Evolutionary conservation across 2,888 invertebrate species (phyloP).

Genomic region (Microplitis manilae): DNA sequence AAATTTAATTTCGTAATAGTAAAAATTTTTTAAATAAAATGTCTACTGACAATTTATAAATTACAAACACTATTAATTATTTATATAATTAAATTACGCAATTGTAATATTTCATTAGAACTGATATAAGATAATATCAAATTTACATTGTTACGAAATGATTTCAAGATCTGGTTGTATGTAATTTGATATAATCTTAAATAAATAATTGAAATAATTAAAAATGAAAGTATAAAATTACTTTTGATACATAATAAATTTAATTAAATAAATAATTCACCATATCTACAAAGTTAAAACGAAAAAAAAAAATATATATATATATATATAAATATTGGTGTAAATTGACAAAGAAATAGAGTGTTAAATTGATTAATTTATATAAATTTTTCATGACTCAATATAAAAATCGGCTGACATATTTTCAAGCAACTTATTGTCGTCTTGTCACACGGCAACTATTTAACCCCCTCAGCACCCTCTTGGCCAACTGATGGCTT

Average conservation of each 20-base stretch:
- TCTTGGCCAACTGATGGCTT: slow-evolving; percentile 66
- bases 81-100: background rate
- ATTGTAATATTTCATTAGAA: slow-evolving; percentile 2
- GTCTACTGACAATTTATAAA: no score
- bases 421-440: background rate
- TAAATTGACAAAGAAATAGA: no score
- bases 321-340: no score
- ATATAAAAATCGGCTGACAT: no score
- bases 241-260: background rate
- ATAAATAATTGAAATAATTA: background rate
- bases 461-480: slow-evolving; percentile 55
- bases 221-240: slow-evolving; percentile 16
- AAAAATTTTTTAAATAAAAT: no score
- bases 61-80: background rate
- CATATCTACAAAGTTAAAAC: no score
- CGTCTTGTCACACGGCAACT: slow-evolving; percentile 14
- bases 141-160: background rate
- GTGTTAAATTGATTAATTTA: no score
- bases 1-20: no score
- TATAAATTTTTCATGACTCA: no score
- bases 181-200: background rate
- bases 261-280: no score
- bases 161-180: background rate
- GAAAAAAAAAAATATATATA: no score
- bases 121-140: background rate